Conservation (phyloP, 2,113 vertebrate genomes). For the Gallinago undulata region DNA sequence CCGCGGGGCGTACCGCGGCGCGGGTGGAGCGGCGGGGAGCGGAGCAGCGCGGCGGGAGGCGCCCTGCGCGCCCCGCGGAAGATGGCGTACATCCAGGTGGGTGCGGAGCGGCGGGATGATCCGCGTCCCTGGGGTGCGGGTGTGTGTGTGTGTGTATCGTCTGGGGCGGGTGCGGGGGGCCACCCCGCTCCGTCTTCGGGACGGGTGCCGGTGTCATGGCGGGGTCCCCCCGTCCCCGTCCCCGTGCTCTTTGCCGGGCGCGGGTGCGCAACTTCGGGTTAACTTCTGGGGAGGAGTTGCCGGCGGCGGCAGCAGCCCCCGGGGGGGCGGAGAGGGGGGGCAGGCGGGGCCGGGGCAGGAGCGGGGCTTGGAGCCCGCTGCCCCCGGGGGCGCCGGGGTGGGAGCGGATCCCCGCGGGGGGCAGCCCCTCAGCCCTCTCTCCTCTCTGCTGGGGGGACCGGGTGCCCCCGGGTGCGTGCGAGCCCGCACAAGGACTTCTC, state of each 20-base stretch:
- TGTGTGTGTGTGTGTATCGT: background rate
- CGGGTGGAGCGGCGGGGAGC: background rate
- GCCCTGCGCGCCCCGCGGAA: constrained; percentile 62
- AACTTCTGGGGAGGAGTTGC: constrained; percentile 40
- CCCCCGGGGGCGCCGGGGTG: background rate
- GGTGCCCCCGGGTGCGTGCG: background rate
- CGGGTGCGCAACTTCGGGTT: constrained; percentile 19
- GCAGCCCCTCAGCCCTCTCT: background rate
- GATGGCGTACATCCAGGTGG: constrained; percentile 77
- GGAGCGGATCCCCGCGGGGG: background rate
- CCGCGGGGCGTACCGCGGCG: background rate
- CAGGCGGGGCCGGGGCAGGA: background rate
- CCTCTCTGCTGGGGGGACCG: too few relatives aligned
- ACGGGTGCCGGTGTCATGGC: background rate
- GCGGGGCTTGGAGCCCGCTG: background rate
- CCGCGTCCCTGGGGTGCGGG: background rate
- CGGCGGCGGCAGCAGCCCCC: background rate
- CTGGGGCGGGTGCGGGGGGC: background rate
- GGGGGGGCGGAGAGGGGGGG: background rate
- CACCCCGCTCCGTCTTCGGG: background rate
- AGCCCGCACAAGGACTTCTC: background rate
- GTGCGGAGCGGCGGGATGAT: background rate
- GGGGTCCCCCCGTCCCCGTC: background rate
- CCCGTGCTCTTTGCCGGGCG: background rate
- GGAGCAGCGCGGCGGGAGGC: constrained; percentile 43